Evolutionary conservation across 2,113 vertebrate species (phyloP).

Genomic region (Macquaria australasica): DNA sequence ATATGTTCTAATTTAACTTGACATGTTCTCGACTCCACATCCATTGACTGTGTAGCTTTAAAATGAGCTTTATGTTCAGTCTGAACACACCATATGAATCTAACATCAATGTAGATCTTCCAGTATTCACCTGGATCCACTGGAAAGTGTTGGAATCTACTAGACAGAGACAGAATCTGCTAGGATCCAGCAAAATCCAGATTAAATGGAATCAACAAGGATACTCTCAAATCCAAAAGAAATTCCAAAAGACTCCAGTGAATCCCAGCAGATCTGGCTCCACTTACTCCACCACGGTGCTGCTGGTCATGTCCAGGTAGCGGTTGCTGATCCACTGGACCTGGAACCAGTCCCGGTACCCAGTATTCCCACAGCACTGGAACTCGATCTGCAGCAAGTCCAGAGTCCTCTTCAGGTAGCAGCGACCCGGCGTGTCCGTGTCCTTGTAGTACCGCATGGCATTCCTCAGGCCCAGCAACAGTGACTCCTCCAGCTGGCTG

Average conservation of each 20-base stretch:
- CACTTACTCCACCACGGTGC: conserved; percentile 89
- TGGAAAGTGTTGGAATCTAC: background rate
- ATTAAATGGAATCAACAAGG: background rate
- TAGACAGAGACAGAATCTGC: background rate
- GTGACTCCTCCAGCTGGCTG: conserved; percentile 87
- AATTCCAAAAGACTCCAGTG: background rate
- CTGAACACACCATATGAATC: background rate
- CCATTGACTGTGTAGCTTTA: too few relatives aligned
- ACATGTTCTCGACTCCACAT: too few relatives aligned
- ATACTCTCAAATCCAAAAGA: background rate
- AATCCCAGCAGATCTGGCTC: background rate
- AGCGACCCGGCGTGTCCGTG: conserved; percentile 90
- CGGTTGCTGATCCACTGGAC: conserved; percentile 91
- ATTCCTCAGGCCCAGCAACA: conserved; percentile 86
- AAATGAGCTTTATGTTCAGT: too few relatives aligned
- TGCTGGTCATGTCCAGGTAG: conserved; percentile 90
- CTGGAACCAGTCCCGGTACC: conserved; percentile 91
- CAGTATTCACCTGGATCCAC: background rate
- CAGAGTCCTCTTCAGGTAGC: conserved; percentile 89
- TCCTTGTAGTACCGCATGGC: conserved; percentile 91
- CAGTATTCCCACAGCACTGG: conserved; percentile 90
- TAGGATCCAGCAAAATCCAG: background rate
- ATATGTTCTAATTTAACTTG: too few relatives aligned
- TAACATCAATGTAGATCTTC: background rate
- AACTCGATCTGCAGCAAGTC: conserved; percentile 91